Evolutionary conservation across 2,113 vertebrate species (phyloP).

Genomic region (Cochlearius cochlearius): DNA sequence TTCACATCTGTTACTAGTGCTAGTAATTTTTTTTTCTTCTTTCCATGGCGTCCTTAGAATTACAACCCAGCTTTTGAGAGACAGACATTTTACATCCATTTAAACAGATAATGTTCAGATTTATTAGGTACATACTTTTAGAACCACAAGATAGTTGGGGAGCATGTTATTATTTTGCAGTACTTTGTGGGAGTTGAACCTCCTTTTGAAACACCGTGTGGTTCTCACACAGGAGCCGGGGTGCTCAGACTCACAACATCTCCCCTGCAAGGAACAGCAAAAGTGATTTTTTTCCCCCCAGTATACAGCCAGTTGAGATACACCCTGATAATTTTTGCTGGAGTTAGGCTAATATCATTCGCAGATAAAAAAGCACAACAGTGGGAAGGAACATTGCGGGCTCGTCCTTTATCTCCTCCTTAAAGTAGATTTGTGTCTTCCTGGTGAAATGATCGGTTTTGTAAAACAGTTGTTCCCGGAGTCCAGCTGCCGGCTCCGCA

Average conservation of each 20-base stretch:
- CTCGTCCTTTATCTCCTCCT: background rate
- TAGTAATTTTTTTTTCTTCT: constrained; percentile 77
- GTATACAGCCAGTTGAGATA: background rate
- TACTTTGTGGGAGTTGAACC: background rate
- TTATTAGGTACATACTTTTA: constrained; percentile 27
- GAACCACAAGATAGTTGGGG: background rate
- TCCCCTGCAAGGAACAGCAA: background rate
- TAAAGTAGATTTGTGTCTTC: background rate
- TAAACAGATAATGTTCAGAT: constrained; percentile 55
- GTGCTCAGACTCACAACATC: background rate
- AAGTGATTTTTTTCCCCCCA: background rate
- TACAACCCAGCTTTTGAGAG: constrained; percentile 67
- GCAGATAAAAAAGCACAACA: background rate
- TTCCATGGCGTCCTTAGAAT: constrained; percentile 71
- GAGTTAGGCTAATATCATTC: background rate
- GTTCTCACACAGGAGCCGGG: background rate
- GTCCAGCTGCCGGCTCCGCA: accelerated
- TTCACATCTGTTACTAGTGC: constrained; percentile 89
- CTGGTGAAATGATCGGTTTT: background rate
- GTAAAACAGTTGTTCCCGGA: background rate
- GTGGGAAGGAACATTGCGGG: background rate
- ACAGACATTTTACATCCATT: constrained; percentile 55
- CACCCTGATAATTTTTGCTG: background rate
- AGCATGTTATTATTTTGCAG: constrained; percentile 5
- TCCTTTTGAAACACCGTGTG: background rate